A percentile compares a stretch with the other conserved stretches of the same genome.
Conservation (phyloP, 2,888 invertebrate species). For the Xylota sylvarum region DNA sequence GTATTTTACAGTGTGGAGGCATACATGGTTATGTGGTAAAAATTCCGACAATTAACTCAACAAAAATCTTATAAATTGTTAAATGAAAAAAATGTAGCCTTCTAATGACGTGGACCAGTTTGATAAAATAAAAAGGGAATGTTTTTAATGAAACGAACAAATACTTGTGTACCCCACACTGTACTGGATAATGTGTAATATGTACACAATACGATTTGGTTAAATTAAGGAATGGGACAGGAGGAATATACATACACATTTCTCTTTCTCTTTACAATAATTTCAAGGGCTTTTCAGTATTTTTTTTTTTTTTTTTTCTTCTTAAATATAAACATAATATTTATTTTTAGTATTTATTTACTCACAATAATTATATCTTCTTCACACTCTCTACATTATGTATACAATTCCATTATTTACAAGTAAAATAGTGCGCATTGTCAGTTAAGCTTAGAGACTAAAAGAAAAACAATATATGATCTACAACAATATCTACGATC, state of each 20-base stretch:
- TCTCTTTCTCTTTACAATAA: conserved; percentile 21
- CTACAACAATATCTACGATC: conserved; percentile 12
- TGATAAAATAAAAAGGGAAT: background rate
- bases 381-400: conserved; percentile 15
- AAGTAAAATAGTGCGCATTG: conserved; percentile 38
- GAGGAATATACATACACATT: conserved; percentile 4
- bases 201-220: background rate
- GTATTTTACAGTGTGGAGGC: background rate
- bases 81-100: background rate
- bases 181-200: background rate
- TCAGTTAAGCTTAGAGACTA: conserved; percentile 28
- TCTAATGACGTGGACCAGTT: background rate
- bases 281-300: too few relatives aligned
- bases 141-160: background rate
- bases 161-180: conserved; percentile 3
- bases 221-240: conserved; percentile 6
- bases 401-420: conserved; percentile 62
- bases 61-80: too few relatives aligned
- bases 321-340: conserved; percentile 26
- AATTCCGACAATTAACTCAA: too few relatives aligned
- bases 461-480: conserved; percentile 6
- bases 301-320: conserved; percentile 18
- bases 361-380: conserved; percentile 34
- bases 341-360: background rate
- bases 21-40: background rate